Percentiles rank a stretch among this genome's conserved stretches.
Conservation (phyloP, 1,140 invertebrate genomes). For the Thaumetopoea pityocampa region DNA sequence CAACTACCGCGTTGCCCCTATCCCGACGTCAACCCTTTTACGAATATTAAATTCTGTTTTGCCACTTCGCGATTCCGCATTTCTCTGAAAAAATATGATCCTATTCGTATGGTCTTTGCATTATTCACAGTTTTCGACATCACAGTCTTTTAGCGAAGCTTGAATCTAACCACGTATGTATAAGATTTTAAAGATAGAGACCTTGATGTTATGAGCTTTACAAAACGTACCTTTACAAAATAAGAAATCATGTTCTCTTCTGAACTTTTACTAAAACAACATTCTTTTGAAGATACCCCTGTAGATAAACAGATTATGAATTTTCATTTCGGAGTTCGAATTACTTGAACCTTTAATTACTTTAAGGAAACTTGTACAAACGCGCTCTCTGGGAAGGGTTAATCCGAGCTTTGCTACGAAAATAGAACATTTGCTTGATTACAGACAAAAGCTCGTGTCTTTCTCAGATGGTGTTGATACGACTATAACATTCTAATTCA, state of each 20-base stretch:
- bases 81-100: constrained; percentile 59
- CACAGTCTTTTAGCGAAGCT: constrained; percentile 4
- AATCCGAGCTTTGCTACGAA: constrained; percentile 48
- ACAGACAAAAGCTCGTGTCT: constrained; percentile 37
- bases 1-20: constrained; percentile 65
- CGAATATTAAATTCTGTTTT: constrained; percentile 76
- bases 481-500: too few species aligned
- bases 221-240: background rate
- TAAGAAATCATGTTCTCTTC: constrained; percentile 1
- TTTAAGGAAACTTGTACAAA: constrained; percentile 59
- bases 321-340: constrained; percentile 52
- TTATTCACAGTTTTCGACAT: constrained; percentile 33
- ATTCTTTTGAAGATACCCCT: constrained; percentile 35
- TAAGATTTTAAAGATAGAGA: too few species aligned
- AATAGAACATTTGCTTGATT: constrained; percentile 58
- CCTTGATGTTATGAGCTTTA: constrained; percentile 2
- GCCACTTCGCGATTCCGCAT: constrained; percentile 68
- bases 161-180: too few species aligned
- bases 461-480: constrained; percentile 20
- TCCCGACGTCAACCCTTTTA: constrained; percentile 70
- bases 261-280: constrained; percentile 16
- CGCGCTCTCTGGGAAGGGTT: constrained; percentile 43
- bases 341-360: constrained; percentile 59
- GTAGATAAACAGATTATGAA: constrained; percentile 50
- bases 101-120: constrained; percentile 42